Evolutionary conservation across 2,888 invertebrate genomes (phyloP), one percentile per base, ranked within the genome.

Genomic region (Diplolepis rosae): DNA sequence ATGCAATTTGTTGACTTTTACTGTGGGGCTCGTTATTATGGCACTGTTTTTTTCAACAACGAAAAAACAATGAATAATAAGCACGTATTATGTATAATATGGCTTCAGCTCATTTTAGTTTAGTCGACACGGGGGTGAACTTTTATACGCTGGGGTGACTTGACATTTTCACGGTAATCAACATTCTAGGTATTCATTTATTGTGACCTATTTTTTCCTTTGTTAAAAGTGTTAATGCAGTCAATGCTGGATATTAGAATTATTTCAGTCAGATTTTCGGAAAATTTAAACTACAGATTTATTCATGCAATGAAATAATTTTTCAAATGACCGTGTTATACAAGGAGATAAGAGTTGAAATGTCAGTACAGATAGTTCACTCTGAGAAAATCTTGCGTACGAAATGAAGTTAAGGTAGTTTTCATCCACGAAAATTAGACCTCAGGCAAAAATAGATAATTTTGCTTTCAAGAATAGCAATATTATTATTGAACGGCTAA

Each of bases 351-450:
- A 61, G 61, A 39, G 61, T 24, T 61, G 61, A 4, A 42, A 42
- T 24, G 39, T 39, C 61, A 61, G 61, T 61, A 39, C 35, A 61
- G 22, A 61, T 61, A 61, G 51, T 27, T 24, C 22, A n/a, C 22
- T 22, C 22, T 61, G 39, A n/a, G 61, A 27, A 61, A 61, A 61
- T 61, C 39, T 61, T 61, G 61, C 39, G 39, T 42, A 39, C 61
- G 39, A 27, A 61, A 39, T 61, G 35, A 39, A 61, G 61, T 61
- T 39, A n/a, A n/a, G n/a, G n/a, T n/a, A n/a, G n/a, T n/a, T n/a
- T n/a, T n/a, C n/a, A n/a, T n/a, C n/a, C n/a, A n/a, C n/a, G n/a
- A n/a, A n/a, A n/a, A n/a, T n/a, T n/a, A n/a, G n/a, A n/a, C n/a
- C n/a, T n/a, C n/a, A n/a, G n/a, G n/a, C n/a, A n/a, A n/a, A n/a